Percentiles rank a stretch among this genome's conserved stretches.
phyloP scores from a whole-genome alignment of 1,140 invertebrate species.

The Oncopodura yosiiana region DNA sequence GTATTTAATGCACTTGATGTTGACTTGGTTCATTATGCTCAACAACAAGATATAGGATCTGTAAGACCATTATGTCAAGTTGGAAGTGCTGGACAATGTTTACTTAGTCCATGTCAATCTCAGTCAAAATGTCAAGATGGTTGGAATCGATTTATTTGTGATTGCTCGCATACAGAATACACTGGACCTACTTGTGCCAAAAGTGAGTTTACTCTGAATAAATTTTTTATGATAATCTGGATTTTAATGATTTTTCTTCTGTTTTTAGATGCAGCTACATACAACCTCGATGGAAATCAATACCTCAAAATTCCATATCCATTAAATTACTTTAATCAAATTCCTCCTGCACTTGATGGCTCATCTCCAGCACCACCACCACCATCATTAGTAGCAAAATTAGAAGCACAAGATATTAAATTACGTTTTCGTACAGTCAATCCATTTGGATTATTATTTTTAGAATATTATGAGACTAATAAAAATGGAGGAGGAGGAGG shows the following conservation, averaged over 20 bases:
- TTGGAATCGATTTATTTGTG: conserved; percentile 93
- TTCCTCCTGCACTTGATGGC: no score
- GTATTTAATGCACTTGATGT: conserved; percentile 83
- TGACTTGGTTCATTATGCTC: conserved; percentile 78
- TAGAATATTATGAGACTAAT: not conserved
- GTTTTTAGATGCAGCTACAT: conserved; percentile 67
- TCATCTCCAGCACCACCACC: no score
- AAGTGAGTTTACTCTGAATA: conserved; percentile 47
- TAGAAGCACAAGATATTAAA: conserved; percentile 83
- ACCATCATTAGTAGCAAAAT: conserved; percentile 68
- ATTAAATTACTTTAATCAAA: no score
- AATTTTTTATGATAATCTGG: not conserved
- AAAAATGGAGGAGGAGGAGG: conserved; percentile 4
- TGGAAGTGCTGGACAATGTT: conserved; percentile 27
- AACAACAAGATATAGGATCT: conserved; percentile 78
- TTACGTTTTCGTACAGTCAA: conserved; percentile 76
- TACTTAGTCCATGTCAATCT: conserved; percentile 22
- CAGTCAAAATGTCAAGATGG: conserved; percentile 83
- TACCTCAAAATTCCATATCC: conserved; percentile 69
- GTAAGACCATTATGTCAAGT: conserved; percentile 75
- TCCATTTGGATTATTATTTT: conserved; percentile 41
- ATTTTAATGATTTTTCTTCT: conserved; percentile 9
- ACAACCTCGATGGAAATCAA: conserved; percentile 80
- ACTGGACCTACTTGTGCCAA: conserved; percentile 85
- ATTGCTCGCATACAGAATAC: conserved; percentile 81